phyloP scores from a whole-genome alignment of 1,140 invertebrate species.

The Papilio xuthus region DNA sequence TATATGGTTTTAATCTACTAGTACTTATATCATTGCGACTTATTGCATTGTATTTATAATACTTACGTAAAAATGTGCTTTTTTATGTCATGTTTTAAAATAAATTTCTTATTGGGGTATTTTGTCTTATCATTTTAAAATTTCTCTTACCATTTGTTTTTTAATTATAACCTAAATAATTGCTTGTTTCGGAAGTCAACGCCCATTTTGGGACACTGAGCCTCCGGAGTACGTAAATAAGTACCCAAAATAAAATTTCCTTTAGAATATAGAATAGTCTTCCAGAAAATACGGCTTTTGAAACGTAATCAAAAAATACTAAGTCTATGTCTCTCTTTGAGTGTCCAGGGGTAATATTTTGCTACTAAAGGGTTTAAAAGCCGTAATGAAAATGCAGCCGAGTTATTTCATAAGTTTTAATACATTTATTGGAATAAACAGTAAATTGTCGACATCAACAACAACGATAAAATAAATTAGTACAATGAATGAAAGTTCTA shows the following conservation, averaged over 20 bases:
- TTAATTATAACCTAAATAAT: not conserved
- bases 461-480: not conserved
- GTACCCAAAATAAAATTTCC: no score
- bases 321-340: no score
- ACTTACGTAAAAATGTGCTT: not conserved
- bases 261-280: no score
- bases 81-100: slow-evolving; percentile 19
- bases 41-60: not conserved
- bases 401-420: not conserved
- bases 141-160: not conserved
- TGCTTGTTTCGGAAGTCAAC: not conserved
- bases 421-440: not conserved
- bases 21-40: not conserved
- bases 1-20: not conserved
- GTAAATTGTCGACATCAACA: not conserved
- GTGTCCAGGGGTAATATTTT: no score
- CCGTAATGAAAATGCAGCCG: no score
- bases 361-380: no score
- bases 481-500: not conserved
- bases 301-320: no score
- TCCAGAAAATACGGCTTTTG: no score
- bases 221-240: no score
- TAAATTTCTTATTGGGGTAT: not conserved
- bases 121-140: slow-evolving; percentile 2
- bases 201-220: no score